A percentile compares a stretch with the other conserved stretches of the same genome.
Conservation (phyloP, 2,888 invertebrate species). For the Melieria picta region DNA sequence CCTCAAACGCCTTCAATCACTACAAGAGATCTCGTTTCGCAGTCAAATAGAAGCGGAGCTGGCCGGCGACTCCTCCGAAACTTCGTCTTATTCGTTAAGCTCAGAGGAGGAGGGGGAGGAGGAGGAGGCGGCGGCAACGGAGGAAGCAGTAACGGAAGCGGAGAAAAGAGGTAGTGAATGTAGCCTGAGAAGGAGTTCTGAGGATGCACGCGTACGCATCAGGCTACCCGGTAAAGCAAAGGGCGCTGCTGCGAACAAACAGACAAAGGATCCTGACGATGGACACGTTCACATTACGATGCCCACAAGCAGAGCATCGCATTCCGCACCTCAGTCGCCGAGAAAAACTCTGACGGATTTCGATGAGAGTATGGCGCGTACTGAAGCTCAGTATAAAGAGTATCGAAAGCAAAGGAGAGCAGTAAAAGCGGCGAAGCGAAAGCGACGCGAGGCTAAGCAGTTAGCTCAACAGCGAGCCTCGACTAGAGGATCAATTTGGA, state of each 20-base stretch:
- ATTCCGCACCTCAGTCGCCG: too few relatives aligned
- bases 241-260: too few relatives aligned
- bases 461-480: neutral
- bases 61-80: neutral
- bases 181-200: too few relatives aligned
- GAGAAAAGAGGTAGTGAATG: neutral
- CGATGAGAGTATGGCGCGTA: too few relatives aligned
- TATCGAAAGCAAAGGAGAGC: neutral
- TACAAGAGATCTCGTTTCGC: constrained; percentile 48
- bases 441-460: constrained; percentile 13
- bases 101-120: neutral
- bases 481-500: neutral
- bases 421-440: constrained; percentile 31
- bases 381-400: too few relatives aligned
- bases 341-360: too few relatives aligned
- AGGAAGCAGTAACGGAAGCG: neutral
- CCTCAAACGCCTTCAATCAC: constrained; percentile 53
- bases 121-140: neutral
- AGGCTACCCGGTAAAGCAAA: neutral
- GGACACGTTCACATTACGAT: too few relatives aligned
- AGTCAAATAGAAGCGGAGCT: constrained; percentile 36
- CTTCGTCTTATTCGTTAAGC: neutral
- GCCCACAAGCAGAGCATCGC: too few relatives aligned
- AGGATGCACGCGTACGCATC: constrained; percentile 30
- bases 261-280: too few relatives aligned